phyloP scores from a whole-genome alignment of 2,113 vertebrate genomes.

The Tachysurus fulvidraco region DNA sequence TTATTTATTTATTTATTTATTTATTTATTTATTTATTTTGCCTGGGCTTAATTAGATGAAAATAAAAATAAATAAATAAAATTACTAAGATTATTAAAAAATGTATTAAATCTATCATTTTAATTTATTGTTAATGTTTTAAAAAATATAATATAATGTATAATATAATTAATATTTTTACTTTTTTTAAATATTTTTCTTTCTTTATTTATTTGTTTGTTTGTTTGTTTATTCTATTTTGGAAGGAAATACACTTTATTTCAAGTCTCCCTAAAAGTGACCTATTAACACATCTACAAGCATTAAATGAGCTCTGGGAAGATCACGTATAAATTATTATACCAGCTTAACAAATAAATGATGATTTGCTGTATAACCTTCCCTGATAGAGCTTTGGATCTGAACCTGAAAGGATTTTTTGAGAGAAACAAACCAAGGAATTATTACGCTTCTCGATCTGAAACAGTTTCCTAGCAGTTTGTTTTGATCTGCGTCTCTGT shows the following conservation, averaged over 20 bases:
- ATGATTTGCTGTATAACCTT: background rate
- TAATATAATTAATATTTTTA: too few species aligned
- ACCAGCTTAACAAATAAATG: background rate
- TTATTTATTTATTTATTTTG: background rate
- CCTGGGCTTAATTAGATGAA: background rate
- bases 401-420: background rate
- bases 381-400: background rate
- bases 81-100: too few species aligned
- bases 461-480: background rate
- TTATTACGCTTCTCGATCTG: background rate
- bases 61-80: background rate
- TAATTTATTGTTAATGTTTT: too few species aligned
- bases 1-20: background rate
- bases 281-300: background rate
- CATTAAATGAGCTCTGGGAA: background rate
- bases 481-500: background rate
- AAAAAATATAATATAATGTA: too few species aligned
- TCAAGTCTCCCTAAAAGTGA: background rate
- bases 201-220: background rate
- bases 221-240: too few species aligned
- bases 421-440: background rate
- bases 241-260: background rate
- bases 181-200: background rate
- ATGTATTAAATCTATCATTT: too few species aligned
- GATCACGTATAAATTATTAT: background rate